Conservation (phyloP, 2,797 vertebrate genomes). For the Holocentrus rufus region DNA sequence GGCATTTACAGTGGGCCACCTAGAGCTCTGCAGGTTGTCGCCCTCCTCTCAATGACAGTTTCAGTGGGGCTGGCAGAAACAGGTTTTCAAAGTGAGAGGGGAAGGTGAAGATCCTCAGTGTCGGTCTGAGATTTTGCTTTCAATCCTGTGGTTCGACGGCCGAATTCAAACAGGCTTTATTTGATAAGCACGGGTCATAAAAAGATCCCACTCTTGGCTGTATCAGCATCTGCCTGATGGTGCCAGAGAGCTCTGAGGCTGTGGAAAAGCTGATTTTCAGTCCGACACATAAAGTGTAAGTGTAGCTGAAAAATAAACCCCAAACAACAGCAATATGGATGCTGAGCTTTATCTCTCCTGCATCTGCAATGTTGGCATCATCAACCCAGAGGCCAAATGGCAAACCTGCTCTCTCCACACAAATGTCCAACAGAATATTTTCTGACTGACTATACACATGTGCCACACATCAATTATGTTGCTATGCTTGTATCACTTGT, state of each 20-base stretch:
- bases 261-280: constrained; percentile 25
- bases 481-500: neutral
- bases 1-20: neutral
- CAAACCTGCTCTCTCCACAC: neutral
- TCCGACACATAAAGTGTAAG: constrained; percentile 12
- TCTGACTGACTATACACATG: constrained; percentile 31
- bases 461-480: constrained; percentile 15
- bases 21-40: constrained; percentile 33
- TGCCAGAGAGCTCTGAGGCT: neutral
- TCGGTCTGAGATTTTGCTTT: neutral
- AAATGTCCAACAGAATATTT: constrained; percentile 1
- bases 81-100: neutral
- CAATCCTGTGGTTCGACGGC: constrained; percentile 10
- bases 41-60: constrained; percentile 26
- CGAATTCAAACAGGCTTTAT: constrained; percentile 29
- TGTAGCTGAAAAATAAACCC: constrained; percentile 27
- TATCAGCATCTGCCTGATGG: neutral
- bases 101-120: neutral
- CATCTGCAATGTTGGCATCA: too few species aligned
- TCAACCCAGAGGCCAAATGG: neutral
- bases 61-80: constrained; percentile 23
- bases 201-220: constrained; percentile 4
- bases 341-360: too few species aligned
- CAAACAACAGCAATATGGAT: neutral
- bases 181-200: constrained; percentile 38